Conservation (phyloP, 2,888 invertebrate genomes). For the Lasioglossum oenotherae region DNA sequence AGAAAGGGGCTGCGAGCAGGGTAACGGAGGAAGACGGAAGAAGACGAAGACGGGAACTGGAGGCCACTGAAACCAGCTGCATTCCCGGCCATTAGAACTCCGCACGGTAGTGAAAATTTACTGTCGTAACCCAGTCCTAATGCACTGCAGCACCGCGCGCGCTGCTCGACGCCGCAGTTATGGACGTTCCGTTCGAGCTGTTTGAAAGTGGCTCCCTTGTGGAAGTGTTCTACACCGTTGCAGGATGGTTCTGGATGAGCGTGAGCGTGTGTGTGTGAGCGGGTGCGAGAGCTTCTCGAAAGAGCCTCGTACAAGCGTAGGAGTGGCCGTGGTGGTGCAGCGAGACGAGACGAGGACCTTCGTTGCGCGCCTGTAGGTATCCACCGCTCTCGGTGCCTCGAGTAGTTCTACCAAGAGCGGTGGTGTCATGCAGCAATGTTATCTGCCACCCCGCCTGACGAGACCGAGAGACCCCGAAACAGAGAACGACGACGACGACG, state of each 20-base stretch:
- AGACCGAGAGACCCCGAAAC: conserved; percentile 47
- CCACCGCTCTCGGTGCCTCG: conserved; percentile 76
- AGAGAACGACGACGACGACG: conserved; percentile 28
- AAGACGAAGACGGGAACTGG: conserved; percentile 71
- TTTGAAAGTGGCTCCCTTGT: conserved; percentile 36
- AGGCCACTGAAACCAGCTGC: conserved; percentile 83
- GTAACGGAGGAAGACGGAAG: conserved; percentile 31
- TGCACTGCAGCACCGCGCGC: conserved; percentile 77
- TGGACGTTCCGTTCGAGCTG: conserved; percentile 78
- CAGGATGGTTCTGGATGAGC: neutral
- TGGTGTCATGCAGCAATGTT: conserved; percentile 82
- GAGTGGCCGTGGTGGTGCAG: conserved; percentile 7
- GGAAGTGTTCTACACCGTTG: conserved; percentile 20
- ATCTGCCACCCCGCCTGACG: conserved; percentile 81
- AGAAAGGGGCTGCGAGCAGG: conserved; percentile 28
- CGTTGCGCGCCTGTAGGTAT: conserved; percentile 64
- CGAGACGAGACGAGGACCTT: conserved; percentile 53
- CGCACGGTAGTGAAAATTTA: conserved; percentile 84
- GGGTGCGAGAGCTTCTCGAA: neutral
- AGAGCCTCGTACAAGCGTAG: conserved; percentile 5
- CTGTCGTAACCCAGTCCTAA: conserved; percentile 84
- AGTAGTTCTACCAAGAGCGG: conserved; percentile 80
- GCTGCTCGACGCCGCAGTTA: conserved; percentile 76
- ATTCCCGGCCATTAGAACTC: conserved; percentile 84
- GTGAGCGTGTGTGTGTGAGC: neutral